Evolutionary conservation across 1,140 invertebrate genomes (phyloP).

Genomic region (Tribolium castaneum): DNA sequence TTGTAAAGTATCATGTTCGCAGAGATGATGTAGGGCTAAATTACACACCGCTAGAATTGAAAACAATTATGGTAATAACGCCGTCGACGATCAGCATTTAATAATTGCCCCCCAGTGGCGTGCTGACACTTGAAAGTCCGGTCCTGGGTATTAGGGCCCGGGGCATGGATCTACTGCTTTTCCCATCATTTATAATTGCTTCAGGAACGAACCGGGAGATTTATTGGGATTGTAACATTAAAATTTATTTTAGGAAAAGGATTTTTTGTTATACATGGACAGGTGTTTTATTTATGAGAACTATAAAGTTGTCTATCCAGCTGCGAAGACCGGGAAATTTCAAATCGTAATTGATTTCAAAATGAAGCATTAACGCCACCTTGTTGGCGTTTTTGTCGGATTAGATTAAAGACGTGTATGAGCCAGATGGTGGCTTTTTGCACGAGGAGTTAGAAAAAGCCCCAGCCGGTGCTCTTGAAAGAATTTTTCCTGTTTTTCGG

Average conservation of each 20-base stretch:
- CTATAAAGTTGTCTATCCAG: conserved; percentile 44
- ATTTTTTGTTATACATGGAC: conserved; percentile 36
- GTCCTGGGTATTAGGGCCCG: conserved; percentile 9
- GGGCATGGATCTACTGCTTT: conserved; percentile 6
- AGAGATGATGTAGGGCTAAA: conserved; percentile 36
- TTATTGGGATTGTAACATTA: conserved; percentile 40
- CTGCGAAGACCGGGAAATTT: conserved; percentile 36
- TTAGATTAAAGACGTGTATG: not conserved
- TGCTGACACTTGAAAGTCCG: conserved; percentile 14
- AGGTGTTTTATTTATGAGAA: conserved; percentile 36
- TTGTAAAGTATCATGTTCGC: conserved; percentile 43
- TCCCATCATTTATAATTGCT: conserved; percentile 42
- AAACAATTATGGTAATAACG: conserved; percentile 42
- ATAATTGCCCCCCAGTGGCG: conserved; percentile 40
- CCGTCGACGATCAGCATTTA: conserved; percentile 32
- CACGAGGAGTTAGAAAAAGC: not conserved
- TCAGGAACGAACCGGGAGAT: conserved; percentile 30
- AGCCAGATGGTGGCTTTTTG: not conserved
- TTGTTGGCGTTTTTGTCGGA: conserved; percentile 19
- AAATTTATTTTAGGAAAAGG: conserved; percentile 39
- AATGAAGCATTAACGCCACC: conserved; percentile 38
- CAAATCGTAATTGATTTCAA: conserved; percentile 41
- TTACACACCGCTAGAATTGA: conserved; percentile 38
- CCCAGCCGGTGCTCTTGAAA: not conserved
- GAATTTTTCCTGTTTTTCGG: not conserved